Evolutionary conservation across 2,797 vertebrate genomes (phyloP).

Genomic region (Semaprochilodus insignis): DNA sequence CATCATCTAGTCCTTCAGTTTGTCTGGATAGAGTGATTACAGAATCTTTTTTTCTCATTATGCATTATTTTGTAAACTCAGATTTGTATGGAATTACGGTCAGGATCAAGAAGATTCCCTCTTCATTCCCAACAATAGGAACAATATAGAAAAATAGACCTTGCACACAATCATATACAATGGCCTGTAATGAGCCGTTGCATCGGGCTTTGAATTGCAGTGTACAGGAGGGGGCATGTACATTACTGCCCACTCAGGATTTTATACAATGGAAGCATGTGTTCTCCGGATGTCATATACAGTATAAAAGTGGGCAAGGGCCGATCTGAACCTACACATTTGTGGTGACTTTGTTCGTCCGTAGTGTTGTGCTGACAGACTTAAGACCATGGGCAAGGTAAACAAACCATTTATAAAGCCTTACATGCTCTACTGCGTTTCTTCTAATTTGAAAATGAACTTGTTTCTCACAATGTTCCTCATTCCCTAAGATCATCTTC

Average conservation of each 20-base stretch:
- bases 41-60: neutral
- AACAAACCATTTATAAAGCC: neutral
- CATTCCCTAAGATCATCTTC: conserved; percentile 66
- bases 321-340: neutral
- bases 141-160: conserved; percentile 3
- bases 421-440: too few relatives aligned
- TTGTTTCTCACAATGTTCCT: neutral
- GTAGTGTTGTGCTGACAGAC: neutral
- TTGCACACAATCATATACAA: neutral
- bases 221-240: neutral
- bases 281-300: neutral
- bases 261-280: conserved; percentile 1
- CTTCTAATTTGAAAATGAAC: neutral
- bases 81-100: neutral
- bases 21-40: neutral
- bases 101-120: neutral
- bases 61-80: neutral
- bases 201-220: neutral
- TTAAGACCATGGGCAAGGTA: conserved; percentile 11
- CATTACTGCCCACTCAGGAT: conserved; percentile 4
- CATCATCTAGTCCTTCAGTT: too few relatives aligned
- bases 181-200: conserved; percentile 5
- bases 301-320: neutral
- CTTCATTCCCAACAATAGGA: conserved; percentile 1
- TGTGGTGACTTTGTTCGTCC: neutral